These are phyloP conservation scores for Rhinella marina DNA, from an alignment of 2,797 vertebrate species.

Conservation along the genomic window DNA sequence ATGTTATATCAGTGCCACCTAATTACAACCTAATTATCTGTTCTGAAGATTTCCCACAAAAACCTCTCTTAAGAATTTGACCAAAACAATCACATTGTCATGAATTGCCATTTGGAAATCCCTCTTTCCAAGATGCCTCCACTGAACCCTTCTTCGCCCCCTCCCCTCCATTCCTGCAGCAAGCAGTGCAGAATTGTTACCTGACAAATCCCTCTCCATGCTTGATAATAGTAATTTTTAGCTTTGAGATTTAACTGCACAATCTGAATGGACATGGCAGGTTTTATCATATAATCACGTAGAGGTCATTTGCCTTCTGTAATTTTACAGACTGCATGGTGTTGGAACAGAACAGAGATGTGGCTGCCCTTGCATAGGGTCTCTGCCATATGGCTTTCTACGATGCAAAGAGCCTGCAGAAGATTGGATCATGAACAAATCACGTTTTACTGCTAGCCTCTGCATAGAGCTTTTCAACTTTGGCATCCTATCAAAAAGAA, in stretches of 20 bases:
- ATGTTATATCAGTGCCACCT: conserved; percentile 12
- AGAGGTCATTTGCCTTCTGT: conserved; percentile 60
- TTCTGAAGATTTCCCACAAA: conserved; percentile 8
- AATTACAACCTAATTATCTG: conserved; percentile 24
- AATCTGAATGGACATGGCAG: conserved; percentile 51
- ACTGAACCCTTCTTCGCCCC: conserved; percentile 41
- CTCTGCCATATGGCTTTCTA: conserved; percentile 59
- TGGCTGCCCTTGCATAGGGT: conserved; percentile 61
- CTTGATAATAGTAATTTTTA: conserved; percentile 60
- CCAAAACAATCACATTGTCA: conserved; percentile 35
- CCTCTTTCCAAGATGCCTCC: conserved; percentile 16
- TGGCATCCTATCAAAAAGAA: conserved; percentile 60
- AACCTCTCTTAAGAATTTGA: background rate
- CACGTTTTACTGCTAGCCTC: conserved; percentile 56
- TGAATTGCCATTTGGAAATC: conserved; percentile 59
- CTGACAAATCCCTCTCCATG: conserved; percentile 53
- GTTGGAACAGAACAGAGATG: conserved; percentile 34
- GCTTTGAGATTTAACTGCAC: conserved; percentile 50
- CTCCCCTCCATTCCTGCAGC: conserved; percentile 19
- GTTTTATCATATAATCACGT: conserved; percentile 59
- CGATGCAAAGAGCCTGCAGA: conserved; percentile 56
- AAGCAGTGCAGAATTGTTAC: conserved; percentile 45
- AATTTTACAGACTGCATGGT: conserved; percentile 58
- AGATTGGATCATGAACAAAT: conserved; percentile 60
- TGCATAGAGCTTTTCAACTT: conserved; percentile 58